A percentile compares a stretch with the other conserved stretches of the same genome.
Evolutionary conservation across 2,797 vertebrate genomes (phyloP).

Genomic region (Pangasius sanitwongsei): DNA sequence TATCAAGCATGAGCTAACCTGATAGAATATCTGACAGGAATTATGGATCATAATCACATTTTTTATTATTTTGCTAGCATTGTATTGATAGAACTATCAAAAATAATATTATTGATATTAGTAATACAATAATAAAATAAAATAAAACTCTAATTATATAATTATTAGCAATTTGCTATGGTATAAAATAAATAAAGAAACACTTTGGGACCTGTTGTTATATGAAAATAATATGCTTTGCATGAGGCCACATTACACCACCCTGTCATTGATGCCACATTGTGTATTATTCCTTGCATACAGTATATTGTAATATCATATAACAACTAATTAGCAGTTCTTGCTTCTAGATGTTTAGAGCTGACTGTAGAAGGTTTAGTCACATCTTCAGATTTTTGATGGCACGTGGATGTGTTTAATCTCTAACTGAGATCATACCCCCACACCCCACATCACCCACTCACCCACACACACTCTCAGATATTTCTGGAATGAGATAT

Average conservation of each 20-base stretch:
- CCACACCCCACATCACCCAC: neutral
- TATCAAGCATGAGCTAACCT: neutral
- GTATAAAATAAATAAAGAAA: neutral
- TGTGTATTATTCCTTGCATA: neutral
- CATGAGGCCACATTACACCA: neutral
- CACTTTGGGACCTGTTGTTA: neutral
- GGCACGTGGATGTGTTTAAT: constrained; percentile 10
- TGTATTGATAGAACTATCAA: neutral
- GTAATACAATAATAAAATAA: neutral
- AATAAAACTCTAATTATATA: neutral
- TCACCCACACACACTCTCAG: constrained; percentile 4
- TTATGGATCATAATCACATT: neutral
- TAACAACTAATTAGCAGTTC: constrained; percentile 5
- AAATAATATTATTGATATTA: neutral
- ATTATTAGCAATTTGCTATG: neutral
- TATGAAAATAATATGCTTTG: neutral
- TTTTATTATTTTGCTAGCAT: neutral
- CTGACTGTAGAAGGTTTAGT: neutral
- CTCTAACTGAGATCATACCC: constrained; percentile 18
- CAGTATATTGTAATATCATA: neutral
- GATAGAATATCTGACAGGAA: neutral
- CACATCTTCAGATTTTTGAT: neutral
- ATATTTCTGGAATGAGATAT: constrained; percentile 37
- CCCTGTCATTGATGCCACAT: neutral
- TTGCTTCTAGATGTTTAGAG: neutral